Conservation (phyloP, 2,797 vertebrate genomes). For the Nyctalus aviator region DNA sequence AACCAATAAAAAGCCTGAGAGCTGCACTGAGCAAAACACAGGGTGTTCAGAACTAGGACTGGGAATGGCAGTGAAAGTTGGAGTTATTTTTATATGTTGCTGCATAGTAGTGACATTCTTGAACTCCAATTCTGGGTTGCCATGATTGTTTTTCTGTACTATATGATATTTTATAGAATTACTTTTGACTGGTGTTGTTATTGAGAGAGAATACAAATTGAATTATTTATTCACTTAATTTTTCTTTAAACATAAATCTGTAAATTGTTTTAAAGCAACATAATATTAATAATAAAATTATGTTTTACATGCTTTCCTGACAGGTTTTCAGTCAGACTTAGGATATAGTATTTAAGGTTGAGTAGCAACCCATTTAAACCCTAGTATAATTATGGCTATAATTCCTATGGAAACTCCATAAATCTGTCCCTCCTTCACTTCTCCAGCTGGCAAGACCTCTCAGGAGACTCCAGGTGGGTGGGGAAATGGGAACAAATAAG, state of each 20-base stretch:
- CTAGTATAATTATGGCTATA: not conserved
- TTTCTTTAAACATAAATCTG: not conserved
- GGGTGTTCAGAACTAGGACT: not conserved
- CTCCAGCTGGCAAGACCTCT: not conserved
- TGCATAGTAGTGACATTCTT: not conserved
- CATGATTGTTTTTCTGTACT: not conserved
- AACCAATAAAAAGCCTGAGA: not conserved
- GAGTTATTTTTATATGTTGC: not conserved
- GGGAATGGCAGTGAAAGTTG: not conserved
- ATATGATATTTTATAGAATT: not conserved
- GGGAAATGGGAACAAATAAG: constrained; percentile 67
- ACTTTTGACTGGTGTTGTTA: not conserved
- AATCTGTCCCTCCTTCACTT: not conserved
- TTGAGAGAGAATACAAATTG: not conserved
- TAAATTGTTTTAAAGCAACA: constrained; percentile 35
- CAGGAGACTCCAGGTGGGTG: constrained; percentile 67
- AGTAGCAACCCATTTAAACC: constrained; percentile 21
- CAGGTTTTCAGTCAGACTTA: not conserved
- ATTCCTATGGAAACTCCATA: not conserved
- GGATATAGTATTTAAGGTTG: constrained; percentile 42
- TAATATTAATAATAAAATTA: not conserved
- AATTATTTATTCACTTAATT: not conserved
- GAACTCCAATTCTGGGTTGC: not conserved
- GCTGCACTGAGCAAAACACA: not conserved
- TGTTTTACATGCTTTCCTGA: not conserved